Conservation (phyloP, 1,140 invertebrate species). For the Babylonia areolata region DNA sequence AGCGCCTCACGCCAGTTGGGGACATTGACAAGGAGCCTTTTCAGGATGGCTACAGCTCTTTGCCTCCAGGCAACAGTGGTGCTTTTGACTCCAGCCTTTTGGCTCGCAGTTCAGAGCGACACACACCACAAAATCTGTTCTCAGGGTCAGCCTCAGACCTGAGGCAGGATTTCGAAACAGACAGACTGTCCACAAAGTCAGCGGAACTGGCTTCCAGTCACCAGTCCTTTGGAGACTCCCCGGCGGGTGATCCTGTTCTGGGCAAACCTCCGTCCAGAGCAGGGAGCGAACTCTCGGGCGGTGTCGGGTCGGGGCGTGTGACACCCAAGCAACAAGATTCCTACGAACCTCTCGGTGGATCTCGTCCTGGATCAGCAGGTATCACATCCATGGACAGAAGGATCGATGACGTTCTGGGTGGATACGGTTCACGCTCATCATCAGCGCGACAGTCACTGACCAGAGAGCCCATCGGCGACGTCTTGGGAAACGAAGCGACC, state of each 20-base stretch:
- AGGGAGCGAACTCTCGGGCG: slow-evolving; percentile 38
- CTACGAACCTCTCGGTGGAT: background rate
- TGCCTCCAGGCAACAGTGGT: background rate
- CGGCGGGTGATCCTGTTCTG: slow-evolving; percentile 32
- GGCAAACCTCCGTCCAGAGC: slow-evolving; percentile 32
- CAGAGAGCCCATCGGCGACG: slow-evolving; percentile 45
- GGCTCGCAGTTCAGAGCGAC: slow-evolving; percentile 32
- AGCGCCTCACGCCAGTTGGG: slow-evolving; percentile 57
- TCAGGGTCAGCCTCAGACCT: background rate
- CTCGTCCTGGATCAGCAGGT: slow-evolving; percentile 21
- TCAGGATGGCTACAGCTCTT: slow-evolving; percentile 23
- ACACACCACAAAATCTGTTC: slow-evolving; percentile 26
- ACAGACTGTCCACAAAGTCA: background rate
- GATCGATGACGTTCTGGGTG: slow-evolving; percentile 13
- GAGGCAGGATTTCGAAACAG: slow-evolving; percentile 4
- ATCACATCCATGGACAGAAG: slow-evolving; percentile 18
- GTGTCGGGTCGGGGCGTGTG: slow-evolving; percentile 44
- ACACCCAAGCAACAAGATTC: slow-evolving; percentile 39
- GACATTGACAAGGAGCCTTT: slow-evolving; percentile 27
- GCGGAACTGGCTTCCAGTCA: background rate
- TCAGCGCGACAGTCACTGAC: background rate
- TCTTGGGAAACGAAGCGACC: slow-evolving; percentile 38
- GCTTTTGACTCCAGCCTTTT: background rate
- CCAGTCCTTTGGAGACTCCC: slow-evolving; percentile 8
- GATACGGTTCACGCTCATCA: background rate